Evolutionary conservation across 2,113 vertebrate species (phyloP).

Genomic region (Calypte anna): DNA sequence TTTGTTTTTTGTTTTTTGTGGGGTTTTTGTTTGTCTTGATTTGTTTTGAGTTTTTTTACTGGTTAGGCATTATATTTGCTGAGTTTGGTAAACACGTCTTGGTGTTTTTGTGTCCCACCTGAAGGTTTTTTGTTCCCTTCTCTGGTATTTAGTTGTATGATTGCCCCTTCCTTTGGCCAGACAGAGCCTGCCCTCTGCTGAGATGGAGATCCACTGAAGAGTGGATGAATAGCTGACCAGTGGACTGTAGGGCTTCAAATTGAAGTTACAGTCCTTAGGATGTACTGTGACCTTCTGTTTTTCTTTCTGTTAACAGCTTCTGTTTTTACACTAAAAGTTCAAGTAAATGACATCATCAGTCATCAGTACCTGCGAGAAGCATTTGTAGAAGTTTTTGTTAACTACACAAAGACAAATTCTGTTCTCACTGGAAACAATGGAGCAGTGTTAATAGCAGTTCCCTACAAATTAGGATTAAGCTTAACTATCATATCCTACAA

Average conservation of each 20-base stretch:
- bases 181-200: not conserved
- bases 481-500: slow-evolving; percentile 87
- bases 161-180: not conserved
- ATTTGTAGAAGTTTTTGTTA: slow-evolving; percentile 86
- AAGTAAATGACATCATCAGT: slow-evolving; percentile 88
- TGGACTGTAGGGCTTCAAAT: not conserved
- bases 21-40: not conserved
- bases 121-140: not conserved
- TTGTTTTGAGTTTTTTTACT: not conserved
- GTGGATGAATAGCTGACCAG: not conserved
- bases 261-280: not conserved
- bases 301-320: slow-evolving; percentile 70
- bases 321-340: slow-evolving; percentile 86
- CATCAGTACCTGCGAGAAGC: slow-evolving; percentile 85
- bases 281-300: not conserved
- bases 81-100: not conserved
- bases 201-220: fast-evolving
- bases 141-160: not conserved
- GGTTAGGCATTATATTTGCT: not conserved
- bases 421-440: slow-evolving; percentile 79
- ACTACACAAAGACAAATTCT: slow-evolving; percentile 85
- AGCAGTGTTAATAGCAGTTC: slow-evolving; percentile 84
- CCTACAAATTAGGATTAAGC: slow-evolving; percentile 81
- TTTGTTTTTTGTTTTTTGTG: not conserved
- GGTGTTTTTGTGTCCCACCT: not conserved